Percentiles rank a stretch among this genome's conserved stretches.
These are phyloP conservation scores for Mellivora capensis DNA, from an alignment of 2,113 vertebrate genomes.

Conservation along the genomic window DNA sequence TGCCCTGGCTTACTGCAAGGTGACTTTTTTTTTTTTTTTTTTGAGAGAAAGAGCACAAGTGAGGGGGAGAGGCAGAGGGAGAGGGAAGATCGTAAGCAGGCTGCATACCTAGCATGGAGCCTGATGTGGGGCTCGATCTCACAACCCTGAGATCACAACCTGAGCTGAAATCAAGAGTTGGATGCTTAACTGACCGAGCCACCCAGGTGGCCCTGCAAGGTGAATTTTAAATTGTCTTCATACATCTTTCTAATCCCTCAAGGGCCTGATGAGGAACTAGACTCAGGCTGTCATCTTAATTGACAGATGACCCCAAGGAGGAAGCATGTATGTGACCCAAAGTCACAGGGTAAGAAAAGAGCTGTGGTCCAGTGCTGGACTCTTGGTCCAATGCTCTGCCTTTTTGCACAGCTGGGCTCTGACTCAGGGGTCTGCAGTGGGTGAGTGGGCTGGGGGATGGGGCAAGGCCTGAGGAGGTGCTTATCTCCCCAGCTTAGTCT, in stretches of 20 bases:
- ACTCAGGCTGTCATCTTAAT: background rate
- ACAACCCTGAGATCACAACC: background rate
- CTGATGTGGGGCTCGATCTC: background rate
- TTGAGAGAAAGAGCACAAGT: background rate
- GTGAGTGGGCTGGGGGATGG: background rate
- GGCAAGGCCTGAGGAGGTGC: background rate
- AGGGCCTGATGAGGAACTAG: background rate
- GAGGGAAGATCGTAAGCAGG: background rate
- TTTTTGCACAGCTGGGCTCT: background rate
- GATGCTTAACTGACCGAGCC: background rate
- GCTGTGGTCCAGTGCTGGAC: background rate
- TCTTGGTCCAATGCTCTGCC: no score
- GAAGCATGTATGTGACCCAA: background rate
- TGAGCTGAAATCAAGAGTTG: background rate
- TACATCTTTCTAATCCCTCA: background rate
- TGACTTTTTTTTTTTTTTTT: background rate
- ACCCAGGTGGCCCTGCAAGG: background rate
- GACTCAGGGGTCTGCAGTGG: no score
- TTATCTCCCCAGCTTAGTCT: background rate
- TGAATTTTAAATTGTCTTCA: background rate
- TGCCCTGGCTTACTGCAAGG: background rate
- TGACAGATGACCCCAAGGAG: background rate
- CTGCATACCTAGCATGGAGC: background rate
- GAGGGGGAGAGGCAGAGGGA: background rate
- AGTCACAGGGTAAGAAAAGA: background rate